Evolutionary conservation across 2,113 vertebrate species (phyloP).

Genomic region (Daboia siamensis): DNA sequence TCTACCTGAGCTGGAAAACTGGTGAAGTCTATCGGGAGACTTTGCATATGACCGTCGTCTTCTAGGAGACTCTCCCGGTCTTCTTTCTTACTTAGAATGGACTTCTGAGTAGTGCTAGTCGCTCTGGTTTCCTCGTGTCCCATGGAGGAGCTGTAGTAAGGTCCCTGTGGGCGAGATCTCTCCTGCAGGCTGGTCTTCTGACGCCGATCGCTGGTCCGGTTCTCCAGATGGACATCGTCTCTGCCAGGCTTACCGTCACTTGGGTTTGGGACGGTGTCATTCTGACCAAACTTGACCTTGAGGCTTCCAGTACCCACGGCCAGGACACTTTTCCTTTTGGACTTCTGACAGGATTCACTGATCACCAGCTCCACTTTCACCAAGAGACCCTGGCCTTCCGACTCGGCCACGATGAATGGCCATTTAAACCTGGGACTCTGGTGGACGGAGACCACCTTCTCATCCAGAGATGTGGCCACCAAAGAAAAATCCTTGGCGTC

Average conservation of each 20-base stretch:
- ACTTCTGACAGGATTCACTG: conserved; percentile 86
- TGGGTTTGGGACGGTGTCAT: conserved; percentile 54
- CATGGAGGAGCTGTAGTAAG: conserved; percentile 61
- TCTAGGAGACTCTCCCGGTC: conserved; percentile 66
- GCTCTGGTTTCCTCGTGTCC: conserved; percentile 73
- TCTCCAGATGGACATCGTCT: conserved; percentile 61
- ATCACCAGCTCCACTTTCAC: conserved; percentile 87
- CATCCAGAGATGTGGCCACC: conserved; percentile 80
- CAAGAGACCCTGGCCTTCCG: conserved; percentile 82
- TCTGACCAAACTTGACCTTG: conserved; percentile 80
- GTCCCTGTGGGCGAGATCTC: conserved; percentile 32
- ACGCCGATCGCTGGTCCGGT: conserved; percentile 42
- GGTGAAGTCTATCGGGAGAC: conserved; percentile 78
- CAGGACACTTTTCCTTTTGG: conserved; percentile 85
- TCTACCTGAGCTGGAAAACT: conserved; percentile 78
- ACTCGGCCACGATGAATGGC: conserved; percentile 77
- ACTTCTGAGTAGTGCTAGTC: conserved; percentile 75
- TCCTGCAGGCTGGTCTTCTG: conserved; percentile 58
- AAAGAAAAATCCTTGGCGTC: conserved; percentile 80
- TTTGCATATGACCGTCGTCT: conserved; percentile 70
- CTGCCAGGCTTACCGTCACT: conserved; percentile 56
- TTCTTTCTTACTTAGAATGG: conserved; percentile 64
- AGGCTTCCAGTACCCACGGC: conserved; percentile 80
- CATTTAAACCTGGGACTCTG: conserved; percentile 70
- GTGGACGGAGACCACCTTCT: conserved; percentile 81